Evolutionary conservation across 1,140 invertebrate species (phyloP).

Genomic region (Philopotamus ludificatus): DNA sequence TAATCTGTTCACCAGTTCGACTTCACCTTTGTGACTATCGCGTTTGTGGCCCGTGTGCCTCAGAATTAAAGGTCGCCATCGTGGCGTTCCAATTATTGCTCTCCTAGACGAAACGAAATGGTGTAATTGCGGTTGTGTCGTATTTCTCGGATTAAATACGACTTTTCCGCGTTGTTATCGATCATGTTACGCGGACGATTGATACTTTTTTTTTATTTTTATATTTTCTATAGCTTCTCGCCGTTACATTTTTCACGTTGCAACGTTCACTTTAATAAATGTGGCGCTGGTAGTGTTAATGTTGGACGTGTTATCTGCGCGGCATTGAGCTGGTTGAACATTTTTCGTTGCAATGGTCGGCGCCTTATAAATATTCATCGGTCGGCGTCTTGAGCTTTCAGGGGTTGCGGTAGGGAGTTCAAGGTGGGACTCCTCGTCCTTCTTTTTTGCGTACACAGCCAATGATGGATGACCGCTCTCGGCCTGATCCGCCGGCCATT

Average conservation of each 20-base stretch:
- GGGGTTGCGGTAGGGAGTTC: neutral
- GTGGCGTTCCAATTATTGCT: constrained; percentile 1
- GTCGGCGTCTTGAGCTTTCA: neutral
- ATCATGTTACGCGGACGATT: too few species aligned
- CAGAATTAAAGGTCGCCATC: neutral
- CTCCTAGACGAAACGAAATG: neutral
- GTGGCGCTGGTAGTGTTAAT: neutral
- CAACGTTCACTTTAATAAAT: too few species aligned
- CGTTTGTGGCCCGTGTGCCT: neutral
- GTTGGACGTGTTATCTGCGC: neutral
- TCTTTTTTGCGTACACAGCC: neutral
- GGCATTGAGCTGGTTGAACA: neutral
- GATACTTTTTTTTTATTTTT: too few species aligned
- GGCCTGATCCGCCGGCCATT: constrained; percentile 19
- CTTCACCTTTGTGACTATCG: neutral
- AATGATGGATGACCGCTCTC: constrained; percentile 22
- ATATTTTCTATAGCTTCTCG: too few species aligned
- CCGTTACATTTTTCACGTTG: neutral
- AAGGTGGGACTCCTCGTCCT: neutral
- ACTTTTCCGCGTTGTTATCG: too few species aligned
- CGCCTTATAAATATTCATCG: constrained; percentile 10
- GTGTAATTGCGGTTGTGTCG: too few species aligned
- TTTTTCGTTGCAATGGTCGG: constrained; percentile 5
- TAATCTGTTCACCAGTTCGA: neutral
- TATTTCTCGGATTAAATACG: too few species aligned